These are phyloP conservation scores for Telenomus remus DNA, from an alignment of 1,140 invertebrate genomes.

Conservation along the genomic window DNA sequence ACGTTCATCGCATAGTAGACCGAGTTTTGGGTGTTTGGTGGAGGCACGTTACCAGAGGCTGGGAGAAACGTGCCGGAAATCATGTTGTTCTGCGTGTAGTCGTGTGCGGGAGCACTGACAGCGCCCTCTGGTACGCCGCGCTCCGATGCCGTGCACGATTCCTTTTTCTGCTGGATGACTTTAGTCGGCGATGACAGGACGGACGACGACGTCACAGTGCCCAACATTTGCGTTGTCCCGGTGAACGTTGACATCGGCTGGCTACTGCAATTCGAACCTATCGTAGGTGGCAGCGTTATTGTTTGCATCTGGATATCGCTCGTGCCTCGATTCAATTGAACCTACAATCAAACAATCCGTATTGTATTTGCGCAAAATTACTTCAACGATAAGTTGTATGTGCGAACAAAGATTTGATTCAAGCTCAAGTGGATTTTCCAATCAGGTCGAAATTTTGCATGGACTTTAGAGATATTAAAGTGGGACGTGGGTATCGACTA, in stretches of 20 bases:
- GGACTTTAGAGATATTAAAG: too few species aligned
- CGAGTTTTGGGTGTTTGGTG: slow-evolving; percentile 70
- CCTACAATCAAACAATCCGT: slow-evolving; percentile 11
- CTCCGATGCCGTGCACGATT: slow-evolving; percentile 74
- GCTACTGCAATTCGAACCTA: slow-evolving; percentile 40
- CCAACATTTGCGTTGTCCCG: slow-evolving; percentile 41
- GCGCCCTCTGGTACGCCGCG: slow-evolving; percentile 80
- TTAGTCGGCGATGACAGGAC: slow-evolving; percentile 71
- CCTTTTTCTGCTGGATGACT: slow-evolving; percentile 50
- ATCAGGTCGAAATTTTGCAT: too few species aligned
- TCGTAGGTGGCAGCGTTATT: slow-evolving; percentile 45
- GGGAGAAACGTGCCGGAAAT: slow-evolving; percentile 30
- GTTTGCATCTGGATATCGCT: slow-evolving; percentile 67
- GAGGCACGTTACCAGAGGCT: slow-evolving; percentile 62
- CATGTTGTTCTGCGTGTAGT: slow-evolving; percentile 63
- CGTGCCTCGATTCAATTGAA: slow-evolving; percentile 54
- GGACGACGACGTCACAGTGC: slow-evolving; percentile 69
- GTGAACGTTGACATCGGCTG: slow-evolving; percentile 47
- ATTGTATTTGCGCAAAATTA: too few species aligned
- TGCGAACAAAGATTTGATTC: too few species aligned
- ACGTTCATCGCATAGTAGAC: slow-evolving; percentile 76
- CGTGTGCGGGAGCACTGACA: slow-evolving; percentile 78
- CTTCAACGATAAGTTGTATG: too few species aligned
- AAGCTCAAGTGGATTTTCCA: too few species aligned
- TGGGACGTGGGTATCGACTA: too few species aligned